phyloP scores from a whole-genome alignment of 2,888 invertebrate species.

The Drosophila atripex region DNA sequence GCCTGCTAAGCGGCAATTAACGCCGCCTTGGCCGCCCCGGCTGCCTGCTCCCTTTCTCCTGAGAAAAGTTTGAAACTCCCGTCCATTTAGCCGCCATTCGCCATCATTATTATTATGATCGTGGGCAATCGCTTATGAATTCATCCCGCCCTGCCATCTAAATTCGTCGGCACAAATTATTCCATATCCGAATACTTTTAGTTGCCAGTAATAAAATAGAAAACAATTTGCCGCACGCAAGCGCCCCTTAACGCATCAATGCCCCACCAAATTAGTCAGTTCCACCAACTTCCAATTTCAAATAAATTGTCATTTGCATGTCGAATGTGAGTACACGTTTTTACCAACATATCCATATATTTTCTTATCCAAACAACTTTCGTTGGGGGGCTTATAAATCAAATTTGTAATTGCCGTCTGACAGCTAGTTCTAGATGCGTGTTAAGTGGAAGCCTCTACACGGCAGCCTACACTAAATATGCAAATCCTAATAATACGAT shows the following conservation, averaged over 20 bases:
- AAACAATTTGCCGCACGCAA: conserved; percentile 71
- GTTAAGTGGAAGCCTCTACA: conserved; percentile 38
- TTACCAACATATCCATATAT: neutral
- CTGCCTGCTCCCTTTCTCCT: conserved; percentile 8
- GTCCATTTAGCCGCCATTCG: conserved; percentile 46
- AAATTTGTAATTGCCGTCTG: conserved; percentile 46
- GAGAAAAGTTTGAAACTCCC: conserved; percentile 31
- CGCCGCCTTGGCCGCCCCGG: conserved; percentile 54
- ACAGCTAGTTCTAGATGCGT: conserved; percentile 14
- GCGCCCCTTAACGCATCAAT: conserved; percentile 63
- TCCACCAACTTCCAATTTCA: conserved; percentile 41
- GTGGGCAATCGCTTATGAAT: conserved; percentile 44
- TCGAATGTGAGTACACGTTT: conserved; percentile 13
- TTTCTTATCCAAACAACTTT: conserved; percentile 6
- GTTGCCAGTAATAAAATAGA: conserved; percentile 65
- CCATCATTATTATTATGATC: conserved; percentile 31
- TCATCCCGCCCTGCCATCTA: conserved; percentile 13
- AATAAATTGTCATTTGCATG: conserved; percentile 56
- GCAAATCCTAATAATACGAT: neutral
- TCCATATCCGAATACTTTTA: conserved; percentile 34
- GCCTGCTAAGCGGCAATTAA: conserved; percentile 71
- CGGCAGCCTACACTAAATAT: neutral
- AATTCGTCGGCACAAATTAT: conserved; percentile 22
- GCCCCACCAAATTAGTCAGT: conserved; percentile 63
- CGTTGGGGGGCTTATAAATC: conserved; percentile 45